Base-by-base conservation (phyloP, 2,888 invertebrate species). In the Lottia scabra region DNA sequence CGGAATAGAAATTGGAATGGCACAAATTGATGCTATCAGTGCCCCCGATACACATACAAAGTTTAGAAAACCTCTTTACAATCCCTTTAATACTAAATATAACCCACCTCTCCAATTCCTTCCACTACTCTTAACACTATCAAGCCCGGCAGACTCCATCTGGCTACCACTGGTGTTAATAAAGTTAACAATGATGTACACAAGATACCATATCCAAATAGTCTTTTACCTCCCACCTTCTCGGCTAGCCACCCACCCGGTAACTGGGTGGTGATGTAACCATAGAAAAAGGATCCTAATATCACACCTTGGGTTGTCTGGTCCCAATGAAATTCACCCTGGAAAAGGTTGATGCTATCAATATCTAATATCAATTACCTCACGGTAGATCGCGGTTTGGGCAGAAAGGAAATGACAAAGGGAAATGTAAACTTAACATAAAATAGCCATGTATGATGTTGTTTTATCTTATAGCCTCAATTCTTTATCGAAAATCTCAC, bases 141-240 rank as follows among this genome's bases (percentile, higher is more conserved):
- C 27, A 96, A 91, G 38, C 93, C 93, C 0, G 92, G 92, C 13
- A 94, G 92, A 15, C 94, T 93, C n/a, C 92, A 87, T 66, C 93
- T 91, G 1, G 95, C 94, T 5, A 94, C 93, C 80, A 94, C 84
- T 0, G 96, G 96, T 0, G 96, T 96, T 5, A 96, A 83, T 1
- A 96, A 85, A 0, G 96, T 96, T 81, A 96, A 94, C 12, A 95
- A 87, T 0, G 95, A 94, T 0, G 96, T 95, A 16, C 94, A 94
- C 0, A 96, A 90, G 16, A 96, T 94, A 63, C 96, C 96, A 72
- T 95, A 90, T 0, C 95, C 95, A 23, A 96, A 91, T 0, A 95
- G 93, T 90, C 94, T 94, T 88, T 96, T 96, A n/a, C 95, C 96
- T 16, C 96, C 96, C 80, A 94, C 95, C 80, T 92, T 92, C 84